Base-by-base conservation (phyloP, 92 coral and sea anemone species). In the Micromussa lordhowensis region DNA sequence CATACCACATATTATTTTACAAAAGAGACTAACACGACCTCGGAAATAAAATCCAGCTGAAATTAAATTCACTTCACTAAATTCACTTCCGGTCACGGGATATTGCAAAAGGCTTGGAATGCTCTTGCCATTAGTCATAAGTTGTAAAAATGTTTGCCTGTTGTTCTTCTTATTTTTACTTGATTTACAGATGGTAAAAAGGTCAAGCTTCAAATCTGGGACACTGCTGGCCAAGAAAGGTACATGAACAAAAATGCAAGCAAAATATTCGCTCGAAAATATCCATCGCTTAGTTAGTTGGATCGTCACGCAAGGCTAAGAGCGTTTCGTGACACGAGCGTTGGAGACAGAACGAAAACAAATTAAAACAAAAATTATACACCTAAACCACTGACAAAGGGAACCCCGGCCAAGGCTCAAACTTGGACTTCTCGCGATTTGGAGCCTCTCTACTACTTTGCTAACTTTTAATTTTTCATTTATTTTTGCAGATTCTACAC, bases 221-320 rank as follows among this genome's bases (percentile, higher is more conserved):
- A 96, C 75, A 96, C 99, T 29, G 99, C 99, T 12, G 99, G 99
- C 82, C 99, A 96, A 90, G 99, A 96, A 85, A 95, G 99, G 99
- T 95, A 86, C 51, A 44, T 57, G 32, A 58, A 48, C 55, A 22
- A 34, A n/a, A 18, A 34, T 32, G 26, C 34, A 16, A 12, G 18
- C 49, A 38, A 59, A 9, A 8, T 24, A 34, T 76, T 44, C 64
- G 26, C 64, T 7, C 64, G n/a, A 58, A 58, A 58, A 58, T 58
- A 10, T 18, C 1, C 59, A 13, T 54, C 0, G 3, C 3, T 21
- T 19, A 58, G 19, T 21, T 19, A 58, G 19, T 58, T 7, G 28
- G 5, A 11, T 0, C 2, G 68, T 22, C 68, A 61, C 68, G 68
- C 68, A 61, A 61, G 13, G 29, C 30, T 22, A 61, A 26, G 26